phyloP scores from a whole-genome alignment of 2,888 invertebrate genomes.

The Boloria euphrosyne region DNA sequence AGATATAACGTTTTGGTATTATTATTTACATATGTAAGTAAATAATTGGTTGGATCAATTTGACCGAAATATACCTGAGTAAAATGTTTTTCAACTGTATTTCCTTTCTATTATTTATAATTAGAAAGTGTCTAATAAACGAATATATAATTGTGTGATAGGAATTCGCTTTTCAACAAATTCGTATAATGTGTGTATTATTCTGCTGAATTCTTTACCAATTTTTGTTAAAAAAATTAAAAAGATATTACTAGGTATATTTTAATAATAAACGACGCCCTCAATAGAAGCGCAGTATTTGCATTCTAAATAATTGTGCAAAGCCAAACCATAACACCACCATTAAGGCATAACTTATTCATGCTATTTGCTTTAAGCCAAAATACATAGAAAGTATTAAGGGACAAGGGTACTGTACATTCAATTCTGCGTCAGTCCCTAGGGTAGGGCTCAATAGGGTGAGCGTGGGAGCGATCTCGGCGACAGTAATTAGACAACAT shows the following conservation, averaged over 20 bases:
- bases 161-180: no score
- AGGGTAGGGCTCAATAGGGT: conserved; percentile 33
- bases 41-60: no score
- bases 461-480: conserved; percentile 51
- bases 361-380: conserved; percentile 54
- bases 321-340: conserved; percentile 43
- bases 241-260: background rate
- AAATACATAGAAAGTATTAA: conserved; percentile 52
- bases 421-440: conserved; percentile 36
- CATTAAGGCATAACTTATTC: conserved; percentile 49
- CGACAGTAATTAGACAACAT: conserved; percentile 65
- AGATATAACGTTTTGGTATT: no score
- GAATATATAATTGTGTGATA: no score
- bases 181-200: no score
- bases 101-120: no score
- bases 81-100: no score
- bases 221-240: background rate
- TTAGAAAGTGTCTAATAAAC: no score
- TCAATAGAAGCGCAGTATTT: conserved; percentile 11
- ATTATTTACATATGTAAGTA: no score
- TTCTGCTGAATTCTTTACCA: no score
- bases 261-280: background rate
- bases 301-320: conserved; percentile 30
- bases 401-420: conserved; percentile 45
- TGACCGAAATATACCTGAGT: no score